Conservation (phyloP, 2,888 invertebrate genomes). For the Andrena trimmerana region DNA sequence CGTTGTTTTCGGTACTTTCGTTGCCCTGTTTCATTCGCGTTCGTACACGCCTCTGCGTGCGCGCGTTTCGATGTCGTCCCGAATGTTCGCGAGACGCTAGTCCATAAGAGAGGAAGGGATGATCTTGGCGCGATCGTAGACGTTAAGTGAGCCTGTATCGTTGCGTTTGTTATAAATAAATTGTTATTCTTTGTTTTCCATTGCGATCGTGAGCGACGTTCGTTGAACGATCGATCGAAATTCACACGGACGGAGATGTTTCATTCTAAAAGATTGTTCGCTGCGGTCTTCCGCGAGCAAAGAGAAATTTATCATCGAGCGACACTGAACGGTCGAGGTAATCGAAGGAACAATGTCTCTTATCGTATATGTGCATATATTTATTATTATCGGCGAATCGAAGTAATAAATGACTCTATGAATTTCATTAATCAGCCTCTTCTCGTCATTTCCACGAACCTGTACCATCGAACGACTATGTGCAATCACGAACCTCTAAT, state of each 20-base stretch:
- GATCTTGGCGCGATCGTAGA: neutral
- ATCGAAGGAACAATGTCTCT: conserved; percentile 32
- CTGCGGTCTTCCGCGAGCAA: neutral
- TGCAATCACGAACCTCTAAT: neutral
- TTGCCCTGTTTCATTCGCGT: neutral
- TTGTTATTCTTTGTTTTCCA: conserved; percentile 73
- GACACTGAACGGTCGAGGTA: neutral
- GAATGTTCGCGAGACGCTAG: conserved; percentile 34
- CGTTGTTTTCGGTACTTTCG: neutral
- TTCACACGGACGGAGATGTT: conserved; percentile 9
- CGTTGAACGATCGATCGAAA: conserved; percentile 34
- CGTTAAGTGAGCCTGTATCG: conserved; percentile 58
- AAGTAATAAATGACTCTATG: conserved; percentile 58
- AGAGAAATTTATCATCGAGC: conserved; percentile 16
- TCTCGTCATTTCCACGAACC: conserved; percentile 7
- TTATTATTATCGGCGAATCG: conserved; percentile 50
- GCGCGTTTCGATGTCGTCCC: conserved; percentile 20
- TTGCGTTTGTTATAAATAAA: conserved; percentile 74
- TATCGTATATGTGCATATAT: conserved; percentile 54
- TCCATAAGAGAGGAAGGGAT: conserved; percentile 22
- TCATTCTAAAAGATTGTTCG: conserved; percentile 20
- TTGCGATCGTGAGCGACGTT: conserved; percentile 43
- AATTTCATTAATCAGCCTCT: conserved; percentile 39
- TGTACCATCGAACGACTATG: too few relatives aligned
- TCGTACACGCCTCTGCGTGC: neutral